These are phyloP conservation scores for Gymnogyps californianus DNA, from an alignment of 2,113 vertebrate genomes.

Conservation along the genomic window DNA sequence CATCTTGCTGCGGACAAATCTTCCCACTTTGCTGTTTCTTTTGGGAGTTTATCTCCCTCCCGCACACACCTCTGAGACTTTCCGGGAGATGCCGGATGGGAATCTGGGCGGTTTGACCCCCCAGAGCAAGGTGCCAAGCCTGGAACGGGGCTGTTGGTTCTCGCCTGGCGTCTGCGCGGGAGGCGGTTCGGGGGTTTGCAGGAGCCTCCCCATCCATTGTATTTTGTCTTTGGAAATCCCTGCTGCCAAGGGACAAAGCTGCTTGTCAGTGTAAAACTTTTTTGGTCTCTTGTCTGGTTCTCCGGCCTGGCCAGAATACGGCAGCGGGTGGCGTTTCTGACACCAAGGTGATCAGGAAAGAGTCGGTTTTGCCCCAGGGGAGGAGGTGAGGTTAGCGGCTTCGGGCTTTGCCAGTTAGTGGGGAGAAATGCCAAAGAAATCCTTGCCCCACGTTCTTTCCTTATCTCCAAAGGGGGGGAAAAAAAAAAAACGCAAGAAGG, in stretches of 20 bases:
- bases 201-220: not conserved
- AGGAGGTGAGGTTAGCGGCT: not conserved
- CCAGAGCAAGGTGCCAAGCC: not conserved
- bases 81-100: not conserved
- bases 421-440: not conserved
- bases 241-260: not conserved
- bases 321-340: fast-evolving
- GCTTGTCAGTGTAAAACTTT: not conserved
- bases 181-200: not conserved
- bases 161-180: fast-evolving
- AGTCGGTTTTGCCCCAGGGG: not conserved
- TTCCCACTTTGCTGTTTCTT: not conserved
- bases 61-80: fast-evolving
- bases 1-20: fast-evolving
- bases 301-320: not conserved
- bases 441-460: not conserved
- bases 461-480: not conserved
- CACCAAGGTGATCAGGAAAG: not conserved
- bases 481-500: not conserved
- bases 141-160: not conserved
- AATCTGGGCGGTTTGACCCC: fast-evolving
- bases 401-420: not conserved
- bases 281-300: not conserved
- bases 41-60: not conserved
- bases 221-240: not conserved